Conservation (phyloP, 2,888 invertebrate genomes). For the Eilema depressum region DNA sequence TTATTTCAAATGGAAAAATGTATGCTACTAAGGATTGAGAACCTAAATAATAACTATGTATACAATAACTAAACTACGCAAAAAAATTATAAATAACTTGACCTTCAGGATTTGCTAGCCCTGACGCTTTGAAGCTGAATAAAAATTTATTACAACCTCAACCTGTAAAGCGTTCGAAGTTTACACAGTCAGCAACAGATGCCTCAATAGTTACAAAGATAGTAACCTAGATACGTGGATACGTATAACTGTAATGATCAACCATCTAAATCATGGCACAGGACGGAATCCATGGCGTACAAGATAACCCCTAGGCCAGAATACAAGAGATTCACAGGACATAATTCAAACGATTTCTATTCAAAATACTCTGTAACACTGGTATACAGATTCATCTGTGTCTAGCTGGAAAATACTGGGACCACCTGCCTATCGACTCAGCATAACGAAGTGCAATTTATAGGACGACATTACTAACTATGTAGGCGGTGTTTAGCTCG, state of each 20-base stretch:
- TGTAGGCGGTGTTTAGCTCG: conserved; percentile 52
- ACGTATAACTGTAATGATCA: neutral
- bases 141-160: neutral
- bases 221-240: neutral
- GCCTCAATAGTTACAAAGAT: neutral
- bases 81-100: no score
- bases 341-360: conserved; percentile 21
- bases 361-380: conserved; percentile 32
- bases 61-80: no score
- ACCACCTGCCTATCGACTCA: conserved; percentile 78
- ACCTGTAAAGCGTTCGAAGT: neutral
- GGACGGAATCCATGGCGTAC: neutral
- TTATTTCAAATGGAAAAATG: neutral
- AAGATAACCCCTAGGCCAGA: neutral
- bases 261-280: conserved; percentile 1
- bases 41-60: no score
- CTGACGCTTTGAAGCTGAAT: neutral
- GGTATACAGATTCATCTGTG: conserved; percentile 44
- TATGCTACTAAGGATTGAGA: neutral
- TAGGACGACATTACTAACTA: conserved; percentile 60
- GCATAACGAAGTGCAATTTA: conserved; percentile 82
- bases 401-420: conserved; percentile 53
- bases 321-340: conserved; percentile 28
- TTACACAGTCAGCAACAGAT: neutral
- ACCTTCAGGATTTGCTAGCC: neutral